Base-by-base conservation (phyloP, 2,113 vertebrate species). In the Paraplagusia blochii region DNA sequence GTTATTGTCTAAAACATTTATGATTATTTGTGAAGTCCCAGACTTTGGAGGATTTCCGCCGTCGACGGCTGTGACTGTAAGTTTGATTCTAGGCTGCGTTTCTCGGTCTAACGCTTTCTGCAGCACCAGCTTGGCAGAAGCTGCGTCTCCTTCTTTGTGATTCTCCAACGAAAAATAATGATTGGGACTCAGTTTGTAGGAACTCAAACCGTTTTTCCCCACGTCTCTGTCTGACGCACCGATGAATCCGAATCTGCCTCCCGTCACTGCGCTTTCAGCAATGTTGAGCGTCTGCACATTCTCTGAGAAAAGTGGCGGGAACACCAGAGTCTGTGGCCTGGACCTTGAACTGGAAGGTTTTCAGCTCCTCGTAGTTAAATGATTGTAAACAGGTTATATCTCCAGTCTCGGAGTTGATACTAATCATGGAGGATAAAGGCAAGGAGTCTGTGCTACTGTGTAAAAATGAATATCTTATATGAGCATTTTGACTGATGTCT, bases 341-440 rank as follows among this genome's bases (percentile, higher is more conserved):
- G 68, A 94, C 88, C 46, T 91, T 87, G 63, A 94, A 59, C 5
- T 68, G 44, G 67, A 95, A 91, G 0, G 57, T 89, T 44, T 82
- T 89, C 33, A 93, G 59, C 45, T 78, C 84, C 65, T 95, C 93
- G 63, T 88, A 93, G 72, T 95, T 92, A 84, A 95, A 93, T 52
- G 91, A 84, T 59, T 82, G 53, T 72, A 86, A 85, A 51, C 89
- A 90, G 72, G 87, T 83, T 73, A 94, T 87, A n/a, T 84, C 88
- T 33, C 93, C 92, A 0, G 80, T 92, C 55, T 80, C 85, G 60
- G 86, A 77, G 22, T 90, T 90, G 42, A 94, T 82, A 8, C 86
- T 90, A 3, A 95, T 73, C 68, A 92, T 78, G n/a, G 85, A 79
- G 22, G 90, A 82, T 33, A 92, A 49, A 4, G 81, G 62, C 7